Evolutionary conservation across 53 echinoderm and acorn worm species (phyloP), one percentile per base, ranked within the genome.

Genomic region (Crossaster papposus): DNA sequence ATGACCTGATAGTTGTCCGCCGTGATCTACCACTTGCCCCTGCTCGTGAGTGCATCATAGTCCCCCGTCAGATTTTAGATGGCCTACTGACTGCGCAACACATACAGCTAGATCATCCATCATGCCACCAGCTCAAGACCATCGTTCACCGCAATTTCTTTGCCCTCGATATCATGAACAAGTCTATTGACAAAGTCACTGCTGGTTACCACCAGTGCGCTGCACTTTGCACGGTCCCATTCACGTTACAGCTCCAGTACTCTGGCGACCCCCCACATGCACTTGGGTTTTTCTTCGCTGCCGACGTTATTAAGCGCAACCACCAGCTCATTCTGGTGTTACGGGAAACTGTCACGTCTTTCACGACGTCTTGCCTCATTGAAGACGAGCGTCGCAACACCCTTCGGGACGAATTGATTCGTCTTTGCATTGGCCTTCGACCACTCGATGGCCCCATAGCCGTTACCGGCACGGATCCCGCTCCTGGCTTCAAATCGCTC

Each of bases 111-210:
- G 82, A 93, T 2, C 96, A 94, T 71, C 96, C 94, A 18, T 68
- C 91, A 14, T 53, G 31, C 7, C 84, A 91, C 87, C 93, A 94
- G 79, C 83, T 92, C n/a, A 83, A 65, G 22, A 17, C 37, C 1
- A 63, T 94, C 15, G 78, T 89, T 29, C 34, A 81, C 15, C 81
- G 90, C n/a, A 77, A 90, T 37, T 94, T 93, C 51, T 93, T 83
- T 58, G 94, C 94, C 26, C 92, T 96, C 18, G 93, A 96, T 70
- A 89, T n/a, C n/a, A n/a, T 94, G 87, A 93, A 96, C 44, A 68
- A 81, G 90, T 20, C 38, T 90, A 68, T 96, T 65, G 91, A 1
- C 44, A 5, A 38, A 90, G 0, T 77, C 88, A 18, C 53, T 88
- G 33, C 84, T 0, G 18, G 75, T 51, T 94, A 90, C 33, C 96